Evolutionary conservation across 2,888 invertebrate species (phyloP).

Genomic region (Calameuta filiformis): DNA sequence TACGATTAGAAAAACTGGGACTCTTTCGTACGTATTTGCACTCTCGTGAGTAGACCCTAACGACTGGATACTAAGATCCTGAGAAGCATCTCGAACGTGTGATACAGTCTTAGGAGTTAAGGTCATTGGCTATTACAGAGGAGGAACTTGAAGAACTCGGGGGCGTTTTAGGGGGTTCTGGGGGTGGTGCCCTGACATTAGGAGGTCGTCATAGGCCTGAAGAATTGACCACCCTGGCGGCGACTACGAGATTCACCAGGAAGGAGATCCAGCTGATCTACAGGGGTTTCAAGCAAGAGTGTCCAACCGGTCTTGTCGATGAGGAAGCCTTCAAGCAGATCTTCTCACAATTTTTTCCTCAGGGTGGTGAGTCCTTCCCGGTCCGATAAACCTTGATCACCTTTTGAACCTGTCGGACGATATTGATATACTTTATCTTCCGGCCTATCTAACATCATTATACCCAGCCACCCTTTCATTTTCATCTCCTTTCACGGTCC

Average conservation of each 20-base stretch:
- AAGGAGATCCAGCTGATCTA: conserved; percentile 92
- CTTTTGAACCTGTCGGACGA: not conserved
- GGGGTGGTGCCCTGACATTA: conserved; percentile 66
- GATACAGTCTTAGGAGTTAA: conserved; percentile 55
- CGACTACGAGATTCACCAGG: conserved; percentile 81
- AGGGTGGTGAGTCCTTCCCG: conserved; percentile 75
- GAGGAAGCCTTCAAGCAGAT: conserved; percentile 90
- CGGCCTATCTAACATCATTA: not conserved
- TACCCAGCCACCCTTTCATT: not conserved
- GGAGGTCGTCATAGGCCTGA: conserved; percentile 80
- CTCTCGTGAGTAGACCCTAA: conserved; percentile 38
- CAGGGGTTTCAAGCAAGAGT: conserved; percentile 90
- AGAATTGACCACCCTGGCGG: conserved; percentile 80
- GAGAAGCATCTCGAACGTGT: conserved; percentile 52
- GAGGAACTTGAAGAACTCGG: conserved; percentile 78
- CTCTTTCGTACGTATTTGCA: conserved; percentile 27
- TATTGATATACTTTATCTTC: not conserved
- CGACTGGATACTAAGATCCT: conserved; percentile 35
- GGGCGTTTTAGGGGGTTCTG: conserved; percentile 62
- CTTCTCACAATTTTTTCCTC: conserved; percentile 90
- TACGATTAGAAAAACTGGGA: not conserved
- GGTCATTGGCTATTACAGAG: conserved; percentile 70
- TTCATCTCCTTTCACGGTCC: not conserved
- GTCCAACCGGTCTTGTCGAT: conserved; percentile 87
- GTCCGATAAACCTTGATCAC: not conserved